Evolutionary conservation across 2,888 invertebrate genomes (phyloP).

Genomic region (Siphlonurus alternatus): DNA sequence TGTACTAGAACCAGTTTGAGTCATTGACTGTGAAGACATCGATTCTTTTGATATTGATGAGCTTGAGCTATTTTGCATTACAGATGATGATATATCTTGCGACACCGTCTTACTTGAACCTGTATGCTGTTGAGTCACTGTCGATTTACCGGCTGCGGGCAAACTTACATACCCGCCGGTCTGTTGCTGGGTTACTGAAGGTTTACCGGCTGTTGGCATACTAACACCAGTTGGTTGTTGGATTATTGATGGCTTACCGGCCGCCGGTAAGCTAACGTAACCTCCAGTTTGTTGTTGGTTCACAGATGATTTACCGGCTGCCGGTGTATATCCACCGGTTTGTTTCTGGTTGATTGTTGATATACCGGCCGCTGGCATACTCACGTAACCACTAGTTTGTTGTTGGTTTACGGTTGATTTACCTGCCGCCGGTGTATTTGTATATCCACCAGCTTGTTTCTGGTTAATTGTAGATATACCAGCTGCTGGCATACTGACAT

Average conservation of each 20-base stretch:
- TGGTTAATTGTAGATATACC: neutral
- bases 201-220: slow-evolving; percentile 8
- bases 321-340: too few relatives aligned
- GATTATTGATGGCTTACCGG: neutral
- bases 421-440: neutral
- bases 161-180: neutral
- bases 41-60: neutral
- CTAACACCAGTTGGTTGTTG: neutral
- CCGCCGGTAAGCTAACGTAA: neutral
- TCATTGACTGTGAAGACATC: neutral
- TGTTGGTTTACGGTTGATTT: neutral
- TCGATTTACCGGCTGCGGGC: slow-evolving; percentile 1
- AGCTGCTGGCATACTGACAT: neutral
- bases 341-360: too few relatives aligned
- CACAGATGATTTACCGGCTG: neutral
- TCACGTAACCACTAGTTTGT: neutral
- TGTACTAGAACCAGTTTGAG: neutral
- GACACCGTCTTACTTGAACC: neutral
- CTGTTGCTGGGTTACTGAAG: slow-evolving; percentile 6
- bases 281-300: neutral
- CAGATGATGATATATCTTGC: neutral
- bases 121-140: neutral
- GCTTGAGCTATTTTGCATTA: neutral
- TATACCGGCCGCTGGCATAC: neutral
- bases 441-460: neutral